phyloP scores from a whole-genome alignment of 1,140 invertebrate genomes.

The Stenopsyche tienmushanensis region DNA sequence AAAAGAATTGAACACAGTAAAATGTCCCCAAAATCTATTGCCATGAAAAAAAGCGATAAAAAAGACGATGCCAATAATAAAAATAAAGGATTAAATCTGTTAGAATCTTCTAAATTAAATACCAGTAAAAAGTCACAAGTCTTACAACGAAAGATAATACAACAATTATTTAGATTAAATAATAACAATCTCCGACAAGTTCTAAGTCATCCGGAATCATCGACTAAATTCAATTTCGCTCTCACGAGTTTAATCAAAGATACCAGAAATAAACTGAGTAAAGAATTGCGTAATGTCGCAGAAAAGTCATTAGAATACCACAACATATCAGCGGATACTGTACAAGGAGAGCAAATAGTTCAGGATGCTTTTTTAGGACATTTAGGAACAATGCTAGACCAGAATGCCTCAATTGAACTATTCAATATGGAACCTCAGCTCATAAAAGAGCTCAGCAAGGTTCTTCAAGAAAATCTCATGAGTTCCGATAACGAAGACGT shows the following conservation, averaged over 20 bases:
- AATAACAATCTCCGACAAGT: conserved; percentile 32
- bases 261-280: conserved; percentile 23
- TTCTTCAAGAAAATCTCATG: conserved; percentile 37
- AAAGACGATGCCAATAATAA: conserved; percentile 19
- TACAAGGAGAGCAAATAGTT: conserved; percentile 34
- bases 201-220: conserved; percentile 27
- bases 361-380: conserved; percentile 39
- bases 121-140: conserved; percentile 32
- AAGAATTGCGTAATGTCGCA: conserved; percentile 29
- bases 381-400: conserved; percentile 37
- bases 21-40: conserved; percentile 19
- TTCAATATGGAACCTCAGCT: conserved; percentile 39
- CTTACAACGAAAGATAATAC: conserved; percentile 35
- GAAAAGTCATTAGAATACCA: conserved; percentile 36
- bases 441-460: conserved; percentile 35
- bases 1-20: conserved; percentile 36
- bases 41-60: conserved; percentile 23
- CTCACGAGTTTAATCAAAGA: conserved; percentile 36
- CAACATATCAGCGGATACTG: conserved; percentile 27
- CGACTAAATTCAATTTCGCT: conserved; percentile 33
- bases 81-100: conserved; percentile 6
- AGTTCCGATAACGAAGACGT: conserved; percentile 25
- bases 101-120: background rate
- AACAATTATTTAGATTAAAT: conserved; percentile 37
- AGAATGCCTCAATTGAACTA: conserved; percentile 31